Conservation (phyloP, 2,888 invertebrate genomes). For the Lepidocyrtoides sp. region DNA sequence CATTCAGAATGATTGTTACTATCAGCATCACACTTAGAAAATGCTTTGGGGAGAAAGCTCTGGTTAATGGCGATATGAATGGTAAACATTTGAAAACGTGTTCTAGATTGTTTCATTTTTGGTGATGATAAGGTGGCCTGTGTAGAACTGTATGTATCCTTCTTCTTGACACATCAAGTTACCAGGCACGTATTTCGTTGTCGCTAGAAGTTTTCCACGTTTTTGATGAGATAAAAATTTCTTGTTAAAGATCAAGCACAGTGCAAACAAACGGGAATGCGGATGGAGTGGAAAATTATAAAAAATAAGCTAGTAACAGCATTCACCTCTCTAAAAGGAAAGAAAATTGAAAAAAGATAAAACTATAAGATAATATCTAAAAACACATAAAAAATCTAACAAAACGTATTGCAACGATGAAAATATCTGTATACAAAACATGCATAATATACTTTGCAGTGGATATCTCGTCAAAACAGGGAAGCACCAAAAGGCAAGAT, state of each 20-base stretch:
- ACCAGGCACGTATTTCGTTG: not conserved
- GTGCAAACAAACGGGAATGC: constrained; percentile 16
- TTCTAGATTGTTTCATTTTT: not conserved
- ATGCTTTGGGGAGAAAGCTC: not conserved
- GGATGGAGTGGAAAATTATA: not conserved
- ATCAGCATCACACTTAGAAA: not conserved
- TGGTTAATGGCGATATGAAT: not conserved
- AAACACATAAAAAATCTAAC: no score
- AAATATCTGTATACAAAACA: no score
- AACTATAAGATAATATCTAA: not conserved
- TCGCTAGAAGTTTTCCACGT: not conserved
- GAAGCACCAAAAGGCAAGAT: constrained; percentile 43
- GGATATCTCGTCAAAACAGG: no score
- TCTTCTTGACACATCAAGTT: not conserved
- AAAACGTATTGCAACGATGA: no score
- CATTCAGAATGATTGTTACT: not conserved
- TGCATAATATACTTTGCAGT: no score
- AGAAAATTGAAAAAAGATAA: constrained; percentile 17
- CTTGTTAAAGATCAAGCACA: constrained; percentile 26
- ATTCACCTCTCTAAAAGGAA: not conserved
- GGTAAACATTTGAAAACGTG: not conserved
- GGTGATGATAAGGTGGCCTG: no score
- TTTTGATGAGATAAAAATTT: constrained; percentile 25
- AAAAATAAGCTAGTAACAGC: not conserved
- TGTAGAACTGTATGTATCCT: not conserved